These are phyloP conservation scores for Benthochromis sp. DNA, from an alignment of 2,113 vertebrate species.

Conservation along the genomic window DNA sequence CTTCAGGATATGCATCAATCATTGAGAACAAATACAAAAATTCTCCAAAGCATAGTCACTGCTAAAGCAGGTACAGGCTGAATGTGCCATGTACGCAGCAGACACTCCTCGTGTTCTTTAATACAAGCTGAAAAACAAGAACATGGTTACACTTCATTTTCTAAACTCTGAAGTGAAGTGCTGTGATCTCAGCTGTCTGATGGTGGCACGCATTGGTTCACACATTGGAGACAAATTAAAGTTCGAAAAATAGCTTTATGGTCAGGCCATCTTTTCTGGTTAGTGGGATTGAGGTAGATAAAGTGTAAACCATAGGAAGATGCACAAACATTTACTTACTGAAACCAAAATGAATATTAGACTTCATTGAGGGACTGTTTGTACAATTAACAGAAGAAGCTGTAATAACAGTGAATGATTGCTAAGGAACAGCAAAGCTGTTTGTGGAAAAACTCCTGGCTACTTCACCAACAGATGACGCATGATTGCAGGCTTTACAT, in stretches of 20 bases:
- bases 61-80: background rate
- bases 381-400: background rate
- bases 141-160: background rate
- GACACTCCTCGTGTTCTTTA: background rate
- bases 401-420: background rate
- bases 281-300: background rate
- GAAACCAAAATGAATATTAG: background rate
- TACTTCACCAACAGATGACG: background rate
- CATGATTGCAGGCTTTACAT: background rate
- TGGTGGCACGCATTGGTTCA: background rate
- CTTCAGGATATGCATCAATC: constrained; percentile 1
- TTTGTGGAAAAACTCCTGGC: background rate
- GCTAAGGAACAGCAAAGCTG: background rate
- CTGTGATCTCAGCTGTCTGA: background rate
- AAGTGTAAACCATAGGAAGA: background rate
- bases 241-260: accelerated
- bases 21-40: background rate
- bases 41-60: background rate
- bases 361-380: background rate
- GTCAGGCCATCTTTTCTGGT: background rate
- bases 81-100: background rate
- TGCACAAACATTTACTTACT: background rate
- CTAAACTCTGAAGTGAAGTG: background rate
- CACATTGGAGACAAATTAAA: background rate
- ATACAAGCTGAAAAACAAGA: background rate